Evolutionary conservation across 2,797 vertebrate genomes (phyloP).

Genomic region (Gymnothorax javanicus): DNA sequence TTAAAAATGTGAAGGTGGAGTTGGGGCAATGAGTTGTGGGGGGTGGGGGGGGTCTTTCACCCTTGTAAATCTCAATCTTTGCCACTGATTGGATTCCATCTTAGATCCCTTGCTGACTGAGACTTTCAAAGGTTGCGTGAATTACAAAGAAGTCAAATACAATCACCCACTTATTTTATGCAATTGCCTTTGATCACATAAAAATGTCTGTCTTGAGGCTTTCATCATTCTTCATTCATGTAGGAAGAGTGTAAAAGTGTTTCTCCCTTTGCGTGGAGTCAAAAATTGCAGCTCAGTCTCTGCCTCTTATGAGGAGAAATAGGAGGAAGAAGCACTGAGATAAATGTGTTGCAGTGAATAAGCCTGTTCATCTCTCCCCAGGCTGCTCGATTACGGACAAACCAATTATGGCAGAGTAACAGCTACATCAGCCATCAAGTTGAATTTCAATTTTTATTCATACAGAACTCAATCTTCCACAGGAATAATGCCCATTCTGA

Average conservation of each 20-base stretch:
- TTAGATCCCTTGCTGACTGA: constrained; percentile 2
- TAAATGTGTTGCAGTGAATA: constrained; percentile 23
- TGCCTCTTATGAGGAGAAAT: not conserved
- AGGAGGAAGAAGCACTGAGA: not conserved
- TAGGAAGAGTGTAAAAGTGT: constrained; percentile 11
- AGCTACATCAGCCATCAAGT: constrained; percentile 10
- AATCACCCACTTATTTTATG: constrained; percentile 27
- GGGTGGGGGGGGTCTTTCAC: not conserved
- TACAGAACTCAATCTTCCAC: not conserved
- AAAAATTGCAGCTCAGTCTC: constrained; percentile 14
- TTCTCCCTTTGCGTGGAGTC: not conserved
- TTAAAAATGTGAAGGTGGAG: not conserved
- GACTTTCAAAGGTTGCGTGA: constrained; percentile 5
- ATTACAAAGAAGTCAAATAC: constrained; percentile 13
- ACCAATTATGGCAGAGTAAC: constrained; percentile 22
- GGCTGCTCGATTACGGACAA: constrained; percentile 23
- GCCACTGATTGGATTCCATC: constrained; percentile 3
- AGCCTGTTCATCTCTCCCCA: not conserved
- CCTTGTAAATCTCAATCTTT: not conserved
- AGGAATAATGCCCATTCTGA: not conserved
- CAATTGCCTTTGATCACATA: not conserved
- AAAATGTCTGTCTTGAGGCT: constrained; percentile 11
- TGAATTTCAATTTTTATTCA: not conserved
- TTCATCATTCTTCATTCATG: constrained; percentile 18
- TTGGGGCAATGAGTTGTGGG: not conserved